phyloP scores from a whole-genome alignment of 2,797 vertebrate species.

The Antrozous pallidus region DNA sequence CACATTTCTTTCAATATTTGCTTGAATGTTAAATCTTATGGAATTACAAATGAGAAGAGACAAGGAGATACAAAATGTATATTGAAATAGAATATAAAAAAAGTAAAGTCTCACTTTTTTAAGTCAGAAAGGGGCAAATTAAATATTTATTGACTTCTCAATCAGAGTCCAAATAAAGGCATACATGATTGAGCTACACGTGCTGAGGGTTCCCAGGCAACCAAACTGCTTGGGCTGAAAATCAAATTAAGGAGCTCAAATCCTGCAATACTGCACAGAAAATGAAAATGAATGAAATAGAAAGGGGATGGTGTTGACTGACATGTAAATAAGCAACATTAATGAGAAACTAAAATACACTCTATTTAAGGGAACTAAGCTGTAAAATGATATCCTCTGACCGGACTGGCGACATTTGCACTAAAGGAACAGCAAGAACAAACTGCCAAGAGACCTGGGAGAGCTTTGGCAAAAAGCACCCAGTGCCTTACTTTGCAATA shows the following conservation, averaged over 20 bases:
- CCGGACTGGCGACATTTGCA: neutral
- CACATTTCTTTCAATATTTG: neutral
- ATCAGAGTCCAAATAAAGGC: constrained; percentile 53
- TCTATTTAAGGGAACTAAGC: neutral
- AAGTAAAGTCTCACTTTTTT: neutral
- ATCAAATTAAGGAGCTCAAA: constrained; percentile 42
- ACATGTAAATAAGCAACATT: neutral
- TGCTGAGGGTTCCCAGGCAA: neutral
- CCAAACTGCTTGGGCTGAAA: constrained; percentile 15
- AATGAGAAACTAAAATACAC: neutral
- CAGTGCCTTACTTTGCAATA: neutral
- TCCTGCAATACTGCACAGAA: neutral
- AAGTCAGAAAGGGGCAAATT: neutral
- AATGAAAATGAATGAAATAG: constrained; percentile 33
- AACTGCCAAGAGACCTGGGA: neutral
- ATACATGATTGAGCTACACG: constrained; percentile 17
- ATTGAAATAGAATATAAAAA: neutral
- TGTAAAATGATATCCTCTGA: neutral
- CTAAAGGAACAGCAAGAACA: neutral
- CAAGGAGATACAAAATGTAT: neutral
- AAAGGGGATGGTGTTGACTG: neutral
- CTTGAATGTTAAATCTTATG: neutral
- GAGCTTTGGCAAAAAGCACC: neutral
- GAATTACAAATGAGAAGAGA: neutral
- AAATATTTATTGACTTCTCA: constrained; percentile 41